A percentile compares a stretch with the other conserved stretches of the same genome.
phyloP scores from a whole-genome alignment of 1,140 invertebrate species.

The Anthonomus grandis region DNA sequence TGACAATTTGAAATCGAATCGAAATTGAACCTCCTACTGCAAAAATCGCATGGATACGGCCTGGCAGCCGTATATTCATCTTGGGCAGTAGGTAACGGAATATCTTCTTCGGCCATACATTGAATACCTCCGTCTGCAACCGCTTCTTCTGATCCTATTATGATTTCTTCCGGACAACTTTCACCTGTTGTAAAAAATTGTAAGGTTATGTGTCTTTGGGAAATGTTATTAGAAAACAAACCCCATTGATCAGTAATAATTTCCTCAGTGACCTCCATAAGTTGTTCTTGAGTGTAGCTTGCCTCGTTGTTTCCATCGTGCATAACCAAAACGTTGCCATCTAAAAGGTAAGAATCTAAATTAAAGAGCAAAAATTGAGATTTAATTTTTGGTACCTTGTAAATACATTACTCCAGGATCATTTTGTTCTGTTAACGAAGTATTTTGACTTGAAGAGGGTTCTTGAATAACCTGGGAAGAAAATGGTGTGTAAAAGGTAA shows the following conservation, averaged over 20 bases:
- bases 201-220: neutral
- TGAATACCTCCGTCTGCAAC: conserved; percentile 57
- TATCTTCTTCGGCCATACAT: conserved; percentile 66
- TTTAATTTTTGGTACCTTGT: conserved; percentile 10
- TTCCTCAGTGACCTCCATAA: conserved; percentile 64
- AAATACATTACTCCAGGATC: conserved; percentile 19
- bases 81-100: conserved; percentile 75
- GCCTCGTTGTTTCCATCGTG: conserved; percentile 42
- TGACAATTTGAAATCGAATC: neutral
- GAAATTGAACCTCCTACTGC: conserved; percentile 58
- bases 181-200: conserved; percentile 20
- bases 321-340: conserved; percentile 49
- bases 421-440: conserved; percentile 7
- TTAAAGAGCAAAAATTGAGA: neutral
- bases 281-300: conserved; percentile 34
- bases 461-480: conserved; percentile 15
- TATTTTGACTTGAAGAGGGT: conserved; percentile 18
- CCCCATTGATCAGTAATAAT: conserved; percentile 77
- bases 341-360: conserved; percentile 22
- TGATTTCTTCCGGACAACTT: conserved; percentile 43
- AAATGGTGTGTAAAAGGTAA: neutral
- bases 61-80: conserved; percentile 75
- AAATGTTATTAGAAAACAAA: conserved; percentile 22
- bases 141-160: conserved; percentile 53
- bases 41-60: conserved; percentile 83